phyloP scores from a whole-genome alignment of 2,797 vertebrate genomes.

The Chloroceryle amazona region DNA sequence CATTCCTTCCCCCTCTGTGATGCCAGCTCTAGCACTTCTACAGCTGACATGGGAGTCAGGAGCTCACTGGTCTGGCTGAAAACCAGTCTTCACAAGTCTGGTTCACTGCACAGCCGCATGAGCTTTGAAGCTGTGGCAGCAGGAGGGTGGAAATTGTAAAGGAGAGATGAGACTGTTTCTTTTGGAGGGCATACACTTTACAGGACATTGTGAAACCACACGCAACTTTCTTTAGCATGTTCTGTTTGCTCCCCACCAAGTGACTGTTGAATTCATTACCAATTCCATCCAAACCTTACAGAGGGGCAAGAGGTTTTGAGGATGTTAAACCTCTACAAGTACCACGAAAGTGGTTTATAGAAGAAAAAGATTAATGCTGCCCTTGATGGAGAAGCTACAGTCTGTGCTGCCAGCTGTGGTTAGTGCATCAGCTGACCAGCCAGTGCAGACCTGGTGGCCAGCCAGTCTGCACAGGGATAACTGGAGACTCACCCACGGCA shows the following conservation, averaged over 20 bases:
- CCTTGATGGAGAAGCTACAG: neutral
- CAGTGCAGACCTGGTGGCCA: neutral
- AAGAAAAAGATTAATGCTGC: neutral
- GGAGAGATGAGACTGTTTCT: neutral
- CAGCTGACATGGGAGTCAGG: neutral
- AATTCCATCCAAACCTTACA: neutral
- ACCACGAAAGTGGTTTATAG: neutral
- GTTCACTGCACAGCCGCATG: neutral
- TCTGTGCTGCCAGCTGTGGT: neutral
- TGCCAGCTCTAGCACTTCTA: neutral
- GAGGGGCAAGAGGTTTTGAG: neutral
- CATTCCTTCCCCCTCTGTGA: neutral
- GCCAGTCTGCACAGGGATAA: fast-evolving
- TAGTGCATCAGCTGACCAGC: neutral
- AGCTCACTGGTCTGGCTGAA: neutral
- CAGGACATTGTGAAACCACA: neutral
- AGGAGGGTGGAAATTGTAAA: neutral
- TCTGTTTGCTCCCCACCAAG: neutral
- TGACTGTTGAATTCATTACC: neutral
- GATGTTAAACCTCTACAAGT: neutral
- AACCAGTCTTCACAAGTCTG: neutral
- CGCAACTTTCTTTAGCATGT: neutral
- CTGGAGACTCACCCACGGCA: fast-evolving
- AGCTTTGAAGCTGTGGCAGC: constrained; percentile 4
- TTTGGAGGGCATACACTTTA: neutral